A percentile compares a stretch with the other conserved stretches of the same genome.
Evolutionary conservation across 1,140 invertebrate species (phyloP).

Genomic region (Drosophila ohnishii): DNA sequence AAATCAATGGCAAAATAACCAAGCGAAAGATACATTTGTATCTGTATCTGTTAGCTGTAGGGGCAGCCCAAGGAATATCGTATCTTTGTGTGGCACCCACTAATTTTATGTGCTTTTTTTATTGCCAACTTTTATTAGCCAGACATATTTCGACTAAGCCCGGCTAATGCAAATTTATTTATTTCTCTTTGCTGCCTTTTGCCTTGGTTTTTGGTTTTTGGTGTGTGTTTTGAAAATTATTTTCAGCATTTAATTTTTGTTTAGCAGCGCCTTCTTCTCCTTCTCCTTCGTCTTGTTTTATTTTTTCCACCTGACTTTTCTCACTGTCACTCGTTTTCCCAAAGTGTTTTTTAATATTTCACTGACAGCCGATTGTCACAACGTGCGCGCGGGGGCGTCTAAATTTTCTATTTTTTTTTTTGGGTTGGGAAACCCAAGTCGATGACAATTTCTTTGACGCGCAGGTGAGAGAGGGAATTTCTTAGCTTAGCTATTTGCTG

Average conservation of each 20-base stretch:
- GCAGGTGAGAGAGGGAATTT: conserved; percentile 32
- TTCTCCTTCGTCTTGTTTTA: neutral
- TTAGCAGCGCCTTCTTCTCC: conserved; percentile 14
- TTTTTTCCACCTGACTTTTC: conserved; percentile 46
- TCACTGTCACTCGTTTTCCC: conserved; percentile 46
- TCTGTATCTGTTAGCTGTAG: conserved; percentile 24
- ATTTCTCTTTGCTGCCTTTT: conserved; percentile 46
- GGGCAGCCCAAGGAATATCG: conserved; percentile 1
- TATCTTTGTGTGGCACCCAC: conserved; percentile 46
- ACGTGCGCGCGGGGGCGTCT: neutral
- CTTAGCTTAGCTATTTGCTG: conserved; percentile 48
- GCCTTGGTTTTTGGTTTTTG: conserved; percentile 1
- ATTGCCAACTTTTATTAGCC: conserved; percentile 78
- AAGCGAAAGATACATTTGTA: conserved; percentile 63
- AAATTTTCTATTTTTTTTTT: neutral
- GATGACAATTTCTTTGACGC: conserved; percentile 50
- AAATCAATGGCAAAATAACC: conserved; percentile 71
- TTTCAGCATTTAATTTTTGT: conserved; percentile 70
- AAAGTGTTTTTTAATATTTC: conserved; percentile 81
- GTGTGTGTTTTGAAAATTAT: conserved; percentile 53
- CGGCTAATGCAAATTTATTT: conserved; percentile 80
- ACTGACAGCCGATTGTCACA: conserved; percentile 75
- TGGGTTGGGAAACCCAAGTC: conserved; percentile 51
- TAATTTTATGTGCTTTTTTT: conserved; percentile 78
- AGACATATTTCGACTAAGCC: conserved; percentile 77